Conservation (phyloP, 2,113 vertebrate genomes). For the Aix galericulata region DNA sequence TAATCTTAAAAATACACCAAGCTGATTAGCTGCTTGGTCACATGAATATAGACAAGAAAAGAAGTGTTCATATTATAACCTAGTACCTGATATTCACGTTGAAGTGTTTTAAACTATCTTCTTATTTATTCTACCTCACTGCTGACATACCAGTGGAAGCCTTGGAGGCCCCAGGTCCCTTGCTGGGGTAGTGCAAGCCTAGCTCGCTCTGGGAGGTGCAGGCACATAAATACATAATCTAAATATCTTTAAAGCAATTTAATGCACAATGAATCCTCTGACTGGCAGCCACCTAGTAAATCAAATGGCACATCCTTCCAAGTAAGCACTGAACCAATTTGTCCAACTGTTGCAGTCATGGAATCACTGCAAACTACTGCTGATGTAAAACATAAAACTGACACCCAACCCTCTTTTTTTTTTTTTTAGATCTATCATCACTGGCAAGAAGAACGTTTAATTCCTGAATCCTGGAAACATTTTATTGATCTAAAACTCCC, state of each 20-base stretch:
- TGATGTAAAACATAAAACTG: background rate
- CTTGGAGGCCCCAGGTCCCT: background rate
- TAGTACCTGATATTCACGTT: background rate
- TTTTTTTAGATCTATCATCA: background rate
- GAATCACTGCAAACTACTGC: background rate
- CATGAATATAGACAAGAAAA: background rate
- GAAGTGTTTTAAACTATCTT: background rate
- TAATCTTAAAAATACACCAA: background rate
- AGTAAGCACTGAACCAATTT: background rate
- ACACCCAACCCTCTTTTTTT: background rate
- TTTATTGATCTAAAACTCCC: background rate
- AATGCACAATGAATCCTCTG: background rate
- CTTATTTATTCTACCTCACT: background rate
- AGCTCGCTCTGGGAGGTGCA: background rate
- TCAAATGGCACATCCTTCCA: background rate
- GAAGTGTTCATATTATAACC: background rate
- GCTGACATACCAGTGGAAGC: background rate
- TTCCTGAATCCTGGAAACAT: background rate
- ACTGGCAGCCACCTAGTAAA: background rate
- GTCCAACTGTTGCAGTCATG: background rate
- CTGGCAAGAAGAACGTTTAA: background rate
- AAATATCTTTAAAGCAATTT: background rate
- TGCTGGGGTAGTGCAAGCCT: no score
- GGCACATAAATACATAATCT: background rate
- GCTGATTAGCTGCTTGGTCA: background rate